Evolutionary conservation across 2,888 invertebrate species (phyloP).

Genomic region (Xestia c-nigrum): DNA sequence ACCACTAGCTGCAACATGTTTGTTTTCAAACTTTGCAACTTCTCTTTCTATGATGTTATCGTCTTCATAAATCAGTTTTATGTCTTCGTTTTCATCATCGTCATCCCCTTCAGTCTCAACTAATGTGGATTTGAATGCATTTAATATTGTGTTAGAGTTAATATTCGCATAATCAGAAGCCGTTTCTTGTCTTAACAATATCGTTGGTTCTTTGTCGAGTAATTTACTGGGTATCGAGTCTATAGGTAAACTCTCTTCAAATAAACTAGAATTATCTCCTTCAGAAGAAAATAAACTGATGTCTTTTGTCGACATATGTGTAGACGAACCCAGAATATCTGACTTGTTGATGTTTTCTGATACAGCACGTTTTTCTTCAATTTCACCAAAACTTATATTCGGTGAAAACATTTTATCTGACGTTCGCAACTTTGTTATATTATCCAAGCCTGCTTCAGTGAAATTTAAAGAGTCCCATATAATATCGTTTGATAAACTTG

Average conservation of each 20-base stretch:
- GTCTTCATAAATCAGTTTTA: conserved; percentile 84
- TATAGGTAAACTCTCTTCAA: conserved; percentile 90
- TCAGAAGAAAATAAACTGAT: conserved; percentile 86
- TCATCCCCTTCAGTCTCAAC: conserved; percentile 71
- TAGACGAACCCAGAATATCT: conserved; percentile 62
- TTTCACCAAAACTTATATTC: conserved; percentile 81
- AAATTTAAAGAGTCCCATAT: conserved; percentile 85
- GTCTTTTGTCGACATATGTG: conserved; percentile 76
- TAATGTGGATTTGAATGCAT: conserved; percentile 79
- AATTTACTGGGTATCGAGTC: conserved; percentile 88
- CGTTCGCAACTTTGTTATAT: conserved; percentile 76
- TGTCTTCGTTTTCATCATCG: conserved; percentile 76
- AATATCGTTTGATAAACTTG: conserved; percentile 72
- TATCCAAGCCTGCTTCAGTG: conserved; percentile 77
- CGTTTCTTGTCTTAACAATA: conserved; percentile 60
- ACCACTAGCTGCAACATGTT: conserved; percentile 72
- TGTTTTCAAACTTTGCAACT: conserved; percentile 60
- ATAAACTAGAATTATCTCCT: conserved; percentile 89
- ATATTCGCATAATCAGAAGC: conserved; percentile 69
- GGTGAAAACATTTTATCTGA: conserved; percentile 79
- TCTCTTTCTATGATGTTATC: conserved; percentile 62
- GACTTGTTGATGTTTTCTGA: conserved; percentile 39
- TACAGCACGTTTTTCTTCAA: conserved; percentile 67
- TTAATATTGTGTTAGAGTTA: conserved; percentile 77
- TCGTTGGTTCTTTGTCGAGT: conserved; percentile 78